phyloP scores from a whole-genome alignment of 2,797 vertebrate species.

The Eospalax fontanierii region DNA sequence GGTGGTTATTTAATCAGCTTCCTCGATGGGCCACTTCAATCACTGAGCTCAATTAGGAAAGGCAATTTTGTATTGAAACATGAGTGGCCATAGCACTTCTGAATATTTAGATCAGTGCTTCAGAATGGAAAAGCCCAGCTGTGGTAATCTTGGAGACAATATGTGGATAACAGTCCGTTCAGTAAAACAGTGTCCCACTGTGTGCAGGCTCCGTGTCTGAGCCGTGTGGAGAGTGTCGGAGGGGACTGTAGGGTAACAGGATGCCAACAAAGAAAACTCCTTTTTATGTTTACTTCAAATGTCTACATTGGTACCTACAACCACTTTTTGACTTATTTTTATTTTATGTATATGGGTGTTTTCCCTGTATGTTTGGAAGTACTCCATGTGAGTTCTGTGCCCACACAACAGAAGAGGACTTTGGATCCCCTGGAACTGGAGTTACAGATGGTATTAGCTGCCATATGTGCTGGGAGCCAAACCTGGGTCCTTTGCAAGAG shows the following conservation, averaged over 20 bases:
- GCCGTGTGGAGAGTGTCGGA: background rate
- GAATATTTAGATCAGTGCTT: background rate
- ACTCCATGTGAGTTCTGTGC: too few relatives aligned
- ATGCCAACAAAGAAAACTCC: background rate
- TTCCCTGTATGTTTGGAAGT: too few relatives aligned
- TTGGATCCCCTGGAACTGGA: too few relatives aligned
- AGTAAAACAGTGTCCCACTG: background rate
- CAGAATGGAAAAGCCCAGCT: conserved; percentile 33
- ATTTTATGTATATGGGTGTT: too few relatives aligned
- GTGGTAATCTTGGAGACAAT: background rate
- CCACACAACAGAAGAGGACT: too few relatives aligned
- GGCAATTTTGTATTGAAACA: background rate
- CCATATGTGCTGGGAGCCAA: too few relatives aligned
- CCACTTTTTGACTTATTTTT: too few relatives aligned
- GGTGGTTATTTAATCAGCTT: background rate
- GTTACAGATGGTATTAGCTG: too few relatives aligned
- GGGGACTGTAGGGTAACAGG: background rate
- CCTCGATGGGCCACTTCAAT: background rate
- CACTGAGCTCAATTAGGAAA: conserved; percentile 24
- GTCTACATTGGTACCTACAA: background rate
- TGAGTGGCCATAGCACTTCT: background rate
- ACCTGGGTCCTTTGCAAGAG: too few relatives aligned
- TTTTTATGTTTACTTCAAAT: conserved; percentile 34
- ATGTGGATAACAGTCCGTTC: background rate
- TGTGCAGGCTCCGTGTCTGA: background rate